Base-by-base conservation (phyloP, 2,113 vertebrate species). In the Pelusios castaneus region DNA sequence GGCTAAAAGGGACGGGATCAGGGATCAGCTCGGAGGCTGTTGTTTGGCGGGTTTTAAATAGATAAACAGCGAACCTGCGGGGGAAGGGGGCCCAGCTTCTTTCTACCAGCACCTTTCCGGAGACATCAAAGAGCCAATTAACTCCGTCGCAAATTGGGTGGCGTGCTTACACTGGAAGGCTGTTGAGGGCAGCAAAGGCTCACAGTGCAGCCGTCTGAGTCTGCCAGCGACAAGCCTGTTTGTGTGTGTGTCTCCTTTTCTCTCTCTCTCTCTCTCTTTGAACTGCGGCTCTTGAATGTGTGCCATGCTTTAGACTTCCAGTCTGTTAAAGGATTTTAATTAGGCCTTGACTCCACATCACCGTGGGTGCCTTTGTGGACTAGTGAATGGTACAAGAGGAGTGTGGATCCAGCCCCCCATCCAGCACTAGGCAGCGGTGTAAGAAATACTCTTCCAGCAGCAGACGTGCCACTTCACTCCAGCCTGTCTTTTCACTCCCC, bases 81-180 rank as follows among this genome's bases (percentile, higher is more conserved):
- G 97, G 97, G 96, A 96, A 94, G 94, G 88, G 86, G 95, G 78
- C 93, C 91, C 91, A 96, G 95, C 97, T 97, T 67, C 96, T 96
- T 97, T 92, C 98, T 98, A 95, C 98, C 98, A 96, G 97, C 98
- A 98, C 98, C 97, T 99, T 99, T 98, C 98, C 96, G 90, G 98
- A 98, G 98, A 98, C 99, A 99, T 99, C 99, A 99, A 99, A 99
- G 98, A 98, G 98, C 99, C 99, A 99, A 99, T 99, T 99, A 99
- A 99, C 98, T 98, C 98, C 97, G 95, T 96, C 97, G 97, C 98
- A 98, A 98, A 99, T 98, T 98, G 98, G 98, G 98, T 97, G 98
- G 98, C 98, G 98, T 98, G 98, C 98, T 98, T 98, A 98, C 98
- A 96, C 97, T 81, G 95, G 96, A 97, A 98, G 98, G 98, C 98